phyloP scores from a whole-genome alignment of 2,113 vertebrate genomes.

The Mus pahari region DNA sequence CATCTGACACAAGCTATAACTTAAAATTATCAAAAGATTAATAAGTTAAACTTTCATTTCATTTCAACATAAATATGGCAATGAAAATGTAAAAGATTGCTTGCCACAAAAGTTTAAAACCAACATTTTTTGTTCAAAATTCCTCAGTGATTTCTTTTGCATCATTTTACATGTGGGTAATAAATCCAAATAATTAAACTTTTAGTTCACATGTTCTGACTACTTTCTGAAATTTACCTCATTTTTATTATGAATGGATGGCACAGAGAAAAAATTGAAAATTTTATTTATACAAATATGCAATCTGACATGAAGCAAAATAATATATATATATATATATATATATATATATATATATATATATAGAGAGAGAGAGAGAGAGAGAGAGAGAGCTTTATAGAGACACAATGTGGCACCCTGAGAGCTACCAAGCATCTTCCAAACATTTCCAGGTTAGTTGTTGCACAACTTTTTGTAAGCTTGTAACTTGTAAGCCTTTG shows the following conservation, averaged over 20 bases:
- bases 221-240: not conserved
- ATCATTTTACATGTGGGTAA: not conserved
- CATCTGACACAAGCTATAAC: not conserved
- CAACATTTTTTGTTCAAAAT: not conserved
- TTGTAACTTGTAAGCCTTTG: too few relatives aligned
- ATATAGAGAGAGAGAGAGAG: too few relatives aligned
- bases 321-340: not conserved
- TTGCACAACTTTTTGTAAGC: not conserved
- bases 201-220: not conserved
- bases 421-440: not conserved
- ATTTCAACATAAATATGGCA: not conserved
- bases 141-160: not conserved
- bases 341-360: too few relatives aligned
- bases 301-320: not conserved
- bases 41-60: not conserved
- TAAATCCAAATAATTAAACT: not conserved
- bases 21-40: not conserved
- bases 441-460: too few relatives aligned
- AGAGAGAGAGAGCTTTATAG: too few relatives aligned
- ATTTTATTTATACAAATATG: not conserved
- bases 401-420: not conserved
- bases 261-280: not conserved
- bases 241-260: not conserved
- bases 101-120: not conserved
- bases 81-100: not conserved